Evolutionary conservation across 2,888 invertebrate genomes (phyloP).

Genomic region (Keiferia lycopersicella): DNA sequence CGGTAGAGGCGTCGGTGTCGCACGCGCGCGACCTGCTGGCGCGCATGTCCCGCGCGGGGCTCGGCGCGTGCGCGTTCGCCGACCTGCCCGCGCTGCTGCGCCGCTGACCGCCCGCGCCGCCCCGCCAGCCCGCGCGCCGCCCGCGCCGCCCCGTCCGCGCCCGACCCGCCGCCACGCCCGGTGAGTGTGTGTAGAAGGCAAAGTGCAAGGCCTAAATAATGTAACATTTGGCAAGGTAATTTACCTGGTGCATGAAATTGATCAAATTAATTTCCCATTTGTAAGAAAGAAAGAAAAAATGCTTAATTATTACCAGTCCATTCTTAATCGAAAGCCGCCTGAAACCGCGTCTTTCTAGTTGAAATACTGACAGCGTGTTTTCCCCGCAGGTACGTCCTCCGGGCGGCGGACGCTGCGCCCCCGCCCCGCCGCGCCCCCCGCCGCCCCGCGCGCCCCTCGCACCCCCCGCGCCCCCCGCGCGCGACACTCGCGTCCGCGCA

Average conservation of each 20-base stretch:
- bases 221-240: too few species aligned
- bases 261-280: too few species aligned
- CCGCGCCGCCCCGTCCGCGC: conserved; percentile 35
- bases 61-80: conserved; percentile 97
- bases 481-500: neutral
- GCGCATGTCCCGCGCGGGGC: conserved; percentile 93
- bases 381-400: conserved; percentile 18
- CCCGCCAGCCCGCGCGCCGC: conserved; percentile 46
- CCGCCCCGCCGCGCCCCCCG: conserved; percentile 24
- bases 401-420: conserved; percentile 19
- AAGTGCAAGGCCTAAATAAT: too few species aligned
- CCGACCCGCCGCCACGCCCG: conserved; percentile 19
- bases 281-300: too few species aligned
- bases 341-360: neutral
- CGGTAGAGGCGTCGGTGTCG: conserved; percentile 94
- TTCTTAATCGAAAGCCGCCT: too few species aligned
- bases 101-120: conserved; percentile 78
- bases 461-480: conserved; percentile 3
- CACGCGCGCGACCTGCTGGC: conserved; percentile 93
- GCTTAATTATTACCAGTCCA: too few species aligned
- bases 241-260: too few species aligned
- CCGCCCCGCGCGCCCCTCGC: conserved; percentile 11
- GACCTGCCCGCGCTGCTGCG: conserved; percentile 91
- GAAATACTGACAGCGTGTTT: neutral
- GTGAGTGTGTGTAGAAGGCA: neutral